phyloP scores from a whole-genome alignment of 2,113 vertebrate genomes.

The Leucosticte australis region DNA sequence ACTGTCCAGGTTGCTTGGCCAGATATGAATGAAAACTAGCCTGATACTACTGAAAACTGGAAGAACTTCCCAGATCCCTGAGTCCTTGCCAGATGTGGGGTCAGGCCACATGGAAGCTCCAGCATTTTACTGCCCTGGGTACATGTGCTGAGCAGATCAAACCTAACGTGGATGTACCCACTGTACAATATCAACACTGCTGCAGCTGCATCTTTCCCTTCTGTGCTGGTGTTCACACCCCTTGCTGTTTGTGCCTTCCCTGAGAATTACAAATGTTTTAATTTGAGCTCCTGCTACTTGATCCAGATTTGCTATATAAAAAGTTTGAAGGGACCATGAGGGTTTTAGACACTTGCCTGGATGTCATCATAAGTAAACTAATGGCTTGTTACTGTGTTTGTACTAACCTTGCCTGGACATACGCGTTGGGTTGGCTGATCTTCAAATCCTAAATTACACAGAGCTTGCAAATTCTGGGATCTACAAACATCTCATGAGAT shows the following conservation, averaged over 20 bases:
- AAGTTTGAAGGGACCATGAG: neutral
- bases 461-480: neutral
- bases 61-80: neutral
- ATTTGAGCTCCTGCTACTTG: neutral
- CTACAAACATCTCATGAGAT: neutral
- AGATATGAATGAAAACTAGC: too few relatives aligned
- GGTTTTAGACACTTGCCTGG: neutral
- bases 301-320: neutral
- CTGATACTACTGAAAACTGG: neutral
- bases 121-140: neutral
- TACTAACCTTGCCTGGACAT: neutral
- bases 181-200: neutral
- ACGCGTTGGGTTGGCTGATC: rapidly evolving
- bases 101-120: neutral
- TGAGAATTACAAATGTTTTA: neutral
- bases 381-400: neutral
- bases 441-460: neutral
- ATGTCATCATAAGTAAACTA: neutral
- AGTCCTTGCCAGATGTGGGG: neutral
- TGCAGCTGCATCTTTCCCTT: neutral
- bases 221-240: neutral
- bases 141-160: neutral
- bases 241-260: neutral
- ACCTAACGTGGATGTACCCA: neutral
- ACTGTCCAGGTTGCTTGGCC: neutral